Evolutionary conservation across 2,888 invertebrate species (phyloP).

Genomic region (Conistra vaccinii): DNA sequence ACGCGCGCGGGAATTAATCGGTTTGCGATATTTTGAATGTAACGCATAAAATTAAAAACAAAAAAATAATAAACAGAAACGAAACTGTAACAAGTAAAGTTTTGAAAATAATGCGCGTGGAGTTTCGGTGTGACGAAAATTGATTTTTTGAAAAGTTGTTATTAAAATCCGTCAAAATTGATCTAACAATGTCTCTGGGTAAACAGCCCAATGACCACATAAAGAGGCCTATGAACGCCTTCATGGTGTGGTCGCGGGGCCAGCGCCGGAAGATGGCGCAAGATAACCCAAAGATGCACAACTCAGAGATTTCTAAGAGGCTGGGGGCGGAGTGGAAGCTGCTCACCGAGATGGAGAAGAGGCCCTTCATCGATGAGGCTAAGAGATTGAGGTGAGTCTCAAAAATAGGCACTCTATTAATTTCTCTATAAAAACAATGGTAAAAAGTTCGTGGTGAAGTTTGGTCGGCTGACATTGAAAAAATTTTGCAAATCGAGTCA

Average conservation of each 20-base stretch:
- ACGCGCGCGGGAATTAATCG: constrained; percentile 79
- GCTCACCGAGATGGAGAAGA: constrained; percentile 95
- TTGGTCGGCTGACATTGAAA: neutral
- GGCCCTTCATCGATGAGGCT: constrained; percentile 97
- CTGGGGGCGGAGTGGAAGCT: constrained; percentile 97
- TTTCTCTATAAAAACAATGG: neutral
- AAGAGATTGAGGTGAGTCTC: constrained; percentile 94
- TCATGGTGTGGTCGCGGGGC: constrained; percentile 98
- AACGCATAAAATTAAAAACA: constrained; percentile 57
- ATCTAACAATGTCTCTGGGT: constrained; percentile 83
- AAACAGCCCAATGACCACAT: constrained; percentile 93
- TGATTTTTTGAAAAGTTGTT: constrained; percentile 47
- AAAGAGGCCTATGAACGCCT: constrained; percentile 98
- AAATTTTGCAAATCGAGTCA: neutral
- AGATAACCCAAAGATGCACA: constrained; percentile 98
- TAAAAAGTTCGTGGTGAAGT: neutral
- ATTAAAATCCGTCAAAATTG: constrained; percentile 63
- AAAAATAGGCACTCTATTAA: no score
- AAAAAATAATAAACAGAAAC: constrained; percentile 21
- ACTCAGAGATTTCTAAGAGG: constrained; percentile 97
- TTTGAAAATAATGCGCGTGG: constrained; percentile 61
- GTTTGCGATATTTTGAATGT: constrained; percentile 65
- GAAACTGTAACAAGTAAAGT: constrained; percentile 28
- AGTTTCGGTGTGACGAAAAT: constrained; percentile 52
- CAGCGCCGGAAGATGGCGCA: constrained; percentile 97